Conservation (phyloP, 92 coral and sea anemone species). For the Actinernus sp. region DNA sequence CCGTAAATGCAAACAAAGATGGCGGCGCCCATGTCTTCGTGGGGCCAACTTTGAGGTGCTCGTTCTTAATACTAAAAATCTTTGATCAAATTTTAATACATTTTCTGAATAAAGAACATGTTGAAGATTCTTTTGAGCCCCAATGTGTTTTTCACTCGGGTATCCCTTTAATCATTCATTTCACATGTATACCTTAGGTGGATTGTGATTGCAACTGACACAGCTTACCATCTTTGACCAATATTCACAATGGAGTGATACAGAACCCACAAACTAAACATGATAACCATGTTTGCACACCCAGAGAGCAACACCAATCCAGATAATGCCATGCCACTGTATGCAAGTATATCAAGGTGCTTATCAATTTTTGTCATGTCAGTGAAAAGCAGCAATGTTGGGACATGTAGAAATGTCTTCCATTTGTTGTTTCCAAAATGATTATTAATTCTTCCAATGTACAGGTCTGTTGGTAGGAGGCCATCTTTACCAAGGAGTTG, state of each 20-base stretch:
- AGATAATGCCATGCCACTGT: slow-evolving; percentile 79
- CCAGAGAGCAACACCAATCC: slow-evolving; percentile 77
- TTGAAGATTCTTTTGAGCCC: too few relatives aligned
- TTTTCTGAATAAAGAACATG: too few relatives aligned
- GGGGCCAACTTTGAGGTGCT: too few relatives aligned
- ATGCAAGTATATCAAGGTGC: slow-evolving; percentile 81
- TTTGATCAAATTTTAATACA: too few relatives aligned
- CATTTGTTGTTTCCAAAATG: slow-evolving; percentile 79
- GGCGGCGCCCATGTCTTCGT: too few relatives aligned
- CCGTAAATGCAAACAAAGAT: too few relatives aligned
- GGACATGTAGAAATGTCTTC: slow-evolving; percentile 81
- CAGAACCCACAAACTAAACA: slow-evolving; percentile 84
- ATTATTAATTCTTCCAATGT: slow-evolving; percentile 65
- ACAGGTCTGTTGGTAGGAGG: slow-evolving; percentile 85
- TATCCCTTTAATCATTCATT: too few relatives aligned
- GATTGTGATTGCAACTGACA: too few relatives aligned
- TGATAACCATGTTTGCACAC: slow-evolving; percentile 85
- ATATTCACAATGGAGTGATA: slow-evolving; percentile 94
- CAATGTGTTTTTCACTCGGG: too few relatives aligned
- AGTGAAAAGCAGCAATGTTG: slow-evolving; percentile 80
- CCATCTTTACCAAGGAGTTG: slow-evolving; percentile 95
- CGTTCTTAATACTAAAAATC: too few relatives aligned
- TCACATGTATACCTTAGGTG: too few relatives aligned
- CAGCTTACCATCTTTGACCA: slow-evolving; percentile 91
- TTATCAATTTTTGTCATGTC: slow-evolving; percentile 72